These are phyloP conservation scores for Atherix ibis DNA, from an alignment of 2,888 invertebrate species.

Conservation along the genomic window DNA sequence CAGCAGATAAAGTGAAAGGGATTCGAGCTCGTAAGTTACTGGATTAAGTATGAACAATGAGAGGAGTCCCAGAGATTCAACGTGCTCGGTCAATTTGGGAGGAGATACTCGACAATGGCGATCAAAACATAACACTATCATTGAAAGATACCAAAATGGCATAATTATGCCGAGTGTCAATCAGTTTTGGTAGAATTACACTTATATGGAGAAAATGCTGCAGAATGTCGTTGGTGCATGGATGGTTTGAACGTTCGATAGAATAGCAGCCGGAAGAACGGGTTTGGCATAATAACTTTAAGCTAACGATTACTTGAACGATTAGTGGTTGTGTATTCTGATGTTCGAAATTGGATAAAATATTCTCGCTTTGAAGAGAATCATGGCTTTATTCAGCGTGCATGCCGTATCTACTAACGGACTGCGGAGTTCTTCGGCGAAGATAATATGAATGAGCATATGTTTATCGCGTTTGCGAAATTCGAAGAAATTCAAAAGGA, in stretches of 20 bases:
- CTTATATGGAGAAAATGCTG: slow-evolving; percentile 99
- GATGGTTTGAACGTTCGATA: slow-evolving; percentile 95
- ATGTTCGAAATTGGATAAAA: slow-evolving; percentile 97
- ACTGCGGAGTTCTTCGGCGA: slow-evolving; percentile 97
- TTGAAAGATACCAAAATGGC: slow-evolving; percentile 96
- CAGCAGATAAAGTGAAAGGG: slow-evolving; percentile 89
- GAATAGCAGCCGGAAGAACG: slow-evolving; percentile 99
- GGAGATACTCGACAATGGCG: slow-evolving; percentile 92
- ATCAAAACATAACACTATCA: slow-evolving; percentile 94
- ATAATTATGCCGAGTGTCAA: slow-evolving; percentile 92
- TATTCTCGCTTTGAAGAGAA: slow-evolving; percentile 95
- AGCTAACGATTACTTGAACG: slow-evolving; percentile 96
- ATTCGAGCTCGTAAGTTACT: slow-evolving; percentile 95
- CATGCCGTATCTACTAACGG: slow-evolving; percentile 80
- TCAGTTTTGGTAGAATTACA: slow-evolving; percentile 99
- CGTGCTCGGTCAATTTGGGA: slow-evolving; percentile 91
- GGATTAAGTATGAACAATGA: slow-evolving; percentile 99
- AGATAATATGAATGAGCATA: slow-evolving; percentile 80
- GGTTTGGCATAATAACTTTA: slow-evolving; percentile 99
- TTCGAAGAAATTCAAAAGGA: slow-evolving; percentile 98
- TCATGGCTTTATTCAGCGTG: slow-evolving; percentile 79
- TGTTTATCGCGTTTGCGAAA: slow-evolving; percentile 91
- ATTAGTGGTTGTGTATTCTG: slow-evolving; percentile 95
- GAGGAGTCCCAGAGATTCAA: slow-evolving; percentile 94
- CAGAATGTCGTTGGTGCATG: slow-evolving; percentile 83